phyloP scores from a whole-genome alignment of 2,113 vertebrate genomes.

The Catagonus wagneri region DNA sequence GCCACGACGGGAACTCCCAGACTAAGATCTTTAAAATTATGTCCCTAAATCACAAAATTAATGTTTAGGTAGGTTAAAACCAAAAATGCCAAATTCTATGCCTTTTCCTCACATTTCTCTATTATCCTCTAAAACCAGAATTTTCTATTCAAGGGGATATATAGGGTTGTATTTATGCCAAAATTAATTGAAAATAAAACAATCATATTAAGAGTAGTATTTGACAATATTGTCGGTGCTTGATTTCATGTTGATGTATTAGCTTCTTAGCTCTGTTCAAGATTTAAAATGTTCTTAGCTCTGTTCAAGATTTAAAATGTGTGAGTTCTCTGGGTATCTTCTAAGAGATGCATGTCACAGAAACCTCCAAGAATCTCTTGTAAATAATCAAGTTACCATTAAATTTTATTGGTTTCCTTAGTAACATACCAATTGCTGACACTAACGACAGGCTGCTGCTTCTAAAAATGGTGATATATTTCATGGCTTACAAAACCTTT shows the following conservation, averaged over 20 bases:
- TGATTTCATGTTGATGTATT: background rate
- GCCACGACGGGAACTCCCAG: too few species aligned
- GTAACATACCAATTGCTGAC: slow-evolving; percentile 3
- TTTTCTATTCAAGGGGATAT: background rate
- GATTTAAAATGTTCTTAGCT: background rate
- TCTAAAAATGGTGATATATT: slow-evolving; percentile 22
- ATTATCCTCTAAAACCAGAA: background rate
- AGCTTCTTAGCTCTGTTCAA: background rate
- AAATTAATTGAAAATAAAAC: slow-evolving; percentile 2
- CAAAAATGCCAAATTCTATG: background rate
- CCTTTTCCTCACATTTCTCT: background rate
- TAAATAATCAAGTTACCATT: slow-evolving; percentile 39
- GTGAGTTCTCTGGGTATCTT: background rate
- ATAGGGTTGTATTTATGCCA: background rate
- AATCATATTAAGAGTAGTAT: background rate
- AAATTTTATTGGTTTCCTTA: slow-evolving; percentile 31
- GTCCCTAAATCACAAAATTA: background rate
- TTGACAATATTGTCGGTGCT: background rate
- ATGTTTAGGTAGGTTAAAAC: background rate
- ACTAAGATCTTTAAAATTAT: background rate
- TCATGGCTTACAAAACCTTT: background rate
- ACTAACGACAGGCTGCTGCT: background rate
- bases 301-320: background rate
- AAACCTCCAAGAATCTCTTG: slow-evolving; percentile 20
- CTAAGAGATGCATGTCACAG: background rate